Evolutionary conservation across 1,140 invertebrate species (phyloP), one percentile per base, ranked within the genome.

Genomic region (Cydia pomonella): DNA sequence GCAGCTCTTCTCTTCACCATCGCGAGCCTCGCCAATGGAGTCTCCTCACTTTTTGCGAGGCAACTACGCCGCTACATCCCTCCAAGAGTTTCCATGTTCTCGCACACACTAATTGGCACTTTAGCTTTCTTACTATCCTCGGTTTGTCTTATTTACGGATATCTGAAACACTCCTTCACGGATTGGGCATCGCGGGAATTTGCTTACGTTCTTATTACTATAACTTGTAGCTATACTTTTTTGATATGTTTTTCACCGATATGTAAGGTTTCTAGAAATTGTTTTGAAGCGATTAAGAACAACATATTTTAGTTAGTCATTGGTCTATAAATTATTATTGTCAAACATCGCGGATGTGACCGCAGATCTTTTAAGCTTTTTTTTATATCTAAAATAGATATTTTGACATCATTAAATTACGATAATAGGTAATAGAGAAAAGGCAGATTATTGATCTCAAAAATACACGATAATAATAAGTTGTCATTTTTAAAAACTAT

Each of bases 41-140:
- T 89, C 0, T 71, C 83, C 16, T 89, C 89, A 5, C 77, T 88
- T 2, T 90, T 84, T 75, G 84, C 89, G 0, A 82, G 82, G n/a
- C 85, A 89, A 47, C 71, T 85, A n/a, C 82, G 85, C 2, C 73
- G 74, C 29, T 75, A 78, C 47, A 77, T 87, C 10, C 82, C 84
- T 13, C 29, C 29, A 12, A 33, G 6, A 18, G 16, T 23, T 69
- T n/a, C 29, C n/a, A 69, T 33, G 6, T 16, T 69, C 9, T 69
- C 76, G 53, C 87, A 89, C 64, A 44, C 74, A 12, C 3, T 76
- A 9, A 73, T 79, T 13, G 86, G 84, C 7, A 23, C 80, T 10
- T 9, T 82, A 0, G 59, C 79, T 16, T 81, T 83, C 27, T 16
- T 83, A 29, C 9, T 74, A 13, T 82, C 85, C 0, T 80, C 84